Conservation (phyloP, 2,888 invertebrate genomes). For the Blera fallax region DNA sequence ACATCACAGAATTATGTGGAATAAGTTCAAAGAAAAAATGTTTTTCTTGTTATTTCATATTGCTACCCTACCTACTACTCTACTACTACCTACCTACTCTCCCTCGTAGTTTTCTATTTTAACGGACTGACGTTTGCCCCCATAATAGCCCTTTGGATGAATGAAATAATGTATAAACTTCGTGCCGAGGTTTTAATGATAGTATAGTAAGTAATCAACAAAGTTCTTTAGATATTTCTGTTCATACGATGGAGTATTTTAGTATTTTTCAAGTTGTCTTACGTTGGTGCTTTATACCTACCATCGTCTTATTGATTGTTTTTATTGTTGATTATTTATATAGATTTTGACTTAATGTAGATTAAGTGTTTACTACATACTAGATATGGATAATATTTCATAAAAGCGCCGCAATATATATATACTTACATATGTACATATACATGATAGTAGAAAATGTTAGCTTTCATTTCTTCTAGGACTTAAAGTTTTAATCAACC, state of each 20-base stretch:
- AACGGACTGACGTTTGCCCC: slow-evolving; percentile 27
- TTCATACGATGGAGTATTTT: neutral
- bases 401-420: no score
- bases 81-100: no score
- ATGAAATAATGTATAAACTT: slow-evolving; percentile 31
- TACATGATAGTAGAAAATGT: no score
- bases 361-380: no score
- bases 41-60: slow-evolving; percentile 53
- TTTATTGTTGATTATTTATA: no score
- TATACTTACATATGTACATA: no score
- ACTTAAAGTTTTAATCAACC: no score
- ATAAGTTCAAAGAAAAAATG: slow-evolving; percentile 49
- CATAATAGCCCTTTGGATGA: slow-evolving; percentile 51
- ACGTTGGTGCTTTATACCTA: neutral
- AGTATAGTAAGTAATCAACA: slow-evolving; percentile 24
- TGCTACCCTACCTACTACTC: no score
- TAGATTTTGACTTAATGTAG: no score
- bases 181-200: slow-evolving; percentile 45
- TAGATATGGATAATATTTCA: no score
- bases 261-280: neutral
- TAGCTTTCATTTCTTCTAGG: no score
- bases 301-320: no score
- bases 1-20: slow-evolving; percentile 27
- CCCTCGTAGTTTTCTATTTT: slow-evolving; percentile 19
- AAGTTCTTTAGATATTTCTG: neutral